These are phyloP conservation scores for Dipus sagitta DNA, from an alignment of 2,797 vertebrate species.

Conservation along the genomic window DNA sequence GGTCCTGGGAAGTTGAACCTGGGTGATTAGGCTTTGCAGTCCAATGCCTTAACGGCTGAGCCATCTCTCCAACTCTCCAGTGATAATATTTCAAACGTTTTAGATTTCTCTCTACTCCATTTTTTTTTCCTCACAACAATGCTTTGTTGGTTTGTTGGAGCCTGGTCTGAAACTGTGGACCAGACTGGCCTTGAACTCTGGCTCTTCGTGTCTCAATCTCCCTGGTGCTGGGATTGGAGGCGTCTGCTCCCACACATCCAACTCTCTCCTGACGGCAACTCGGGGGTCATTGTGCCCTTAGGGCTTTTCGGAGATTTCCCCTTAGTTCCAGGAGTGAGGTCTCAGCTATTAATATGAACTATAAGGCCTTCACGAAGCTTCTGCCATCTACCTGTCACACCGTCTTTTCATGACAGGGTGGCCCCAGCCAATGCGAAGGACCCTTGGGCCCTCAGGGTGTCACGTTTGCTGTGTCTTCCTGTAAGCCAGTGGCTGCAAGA, in stretches of 20 bases:
- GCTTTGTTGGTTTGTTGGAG: not conserved
- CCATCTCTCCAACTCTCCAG: not conserved
- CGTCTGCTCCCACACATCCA: not conserved
- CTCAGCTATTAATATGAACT: not conserved
- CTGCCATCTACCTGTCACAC: not conserved
- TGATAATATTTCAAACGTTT: not conserved
- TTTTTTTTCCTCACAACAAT: not conserved
- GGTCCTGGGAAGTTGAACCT: too few species aligned
- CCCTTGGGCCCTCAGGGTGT: not conserved
- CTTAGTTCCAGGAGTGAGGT: not conserved
- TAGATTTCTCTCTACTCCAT: not conserved
- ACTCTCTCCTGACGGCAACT: too few species aligned
- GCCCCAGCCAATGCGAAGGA: not conserved
- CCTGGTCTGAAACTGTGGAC: not conserved
- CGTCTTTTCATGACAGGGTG: too few species aligned
- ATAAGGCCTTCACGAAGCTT: not conserved
- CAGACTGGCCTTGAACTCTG: not conserved
- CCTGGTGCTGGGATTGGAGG: not conserved
- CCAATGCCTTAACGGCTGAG: too few species aligned
- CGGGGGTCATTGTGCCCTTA: not conserved
- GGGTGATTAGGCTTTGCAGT: too few species aligned
- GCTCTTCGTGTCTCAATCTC: not conserved
- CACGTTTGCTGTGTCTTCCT: not conserved
- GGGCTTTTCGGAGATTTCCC: not conserved
- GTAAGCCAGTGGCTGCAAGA: conserved; percentile 60